Base-by-base conservation (phyloP, 2,113 vertebrate genomes). In the Polyodon spathula region DNA sequence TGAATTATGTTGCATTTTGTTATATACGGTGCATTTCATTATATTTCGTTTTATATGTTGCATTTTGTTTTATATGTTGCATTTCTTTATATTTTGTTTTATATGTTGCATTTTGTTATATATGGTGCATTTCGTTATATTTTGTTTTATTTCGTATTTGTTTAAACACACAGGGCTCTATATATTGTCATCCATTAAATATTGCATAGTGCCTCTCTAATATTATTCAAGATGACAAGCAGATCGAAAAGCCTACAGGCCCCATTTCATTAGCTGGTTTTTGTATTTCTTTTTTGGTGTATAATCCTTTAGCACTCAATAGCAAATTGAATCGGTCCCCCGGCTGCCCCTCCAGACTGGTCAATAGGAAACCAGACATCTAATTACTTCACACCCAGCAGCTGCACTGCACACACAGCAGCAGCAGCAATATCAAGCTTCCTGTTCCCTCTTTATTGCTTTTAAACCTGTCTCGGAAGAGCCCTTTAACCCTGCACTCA, bases 291-390 rank as follows among this genome's bases (percentile, higher is more conserved):
- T 88, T 85, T 84, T 77, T 73, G 81, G 73, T 75, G 76, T 79
- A 78, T 84, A 84, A 88, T 83, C 79, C 83, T 78, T 82, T 84
- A 79, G 77, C 73, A 85, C 81, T 81, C 81, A 84, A 83, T 79
- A 76, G 84, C 76, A 81, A 83, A 83, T 84, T 79, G 86, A 85
- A 82, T 81, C 71, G 82, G 81, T 79, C 82, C 84, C 70, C 76
- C 81, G 82, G 82, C 73, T 79, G 63, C 58, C 65, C 77, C 76
- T 78, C 75, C 77, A 87, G 84, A 85, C 84, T 78, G 73, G 71
- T 87, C 83, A 81, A 83, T 54, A 55, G 72, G 74, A 89, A 86
- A 75, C 63, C 81, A 82, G 76, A 87, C 82, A 79, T 81, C 77
- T 85, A 85, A 87, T 86, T 85, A 87, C 73, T 79, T 83, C 71